phyloP scores from a whole-genome alignment of 2,888 invertebrate genomes.

The Drosophila anomalata region DNA sequence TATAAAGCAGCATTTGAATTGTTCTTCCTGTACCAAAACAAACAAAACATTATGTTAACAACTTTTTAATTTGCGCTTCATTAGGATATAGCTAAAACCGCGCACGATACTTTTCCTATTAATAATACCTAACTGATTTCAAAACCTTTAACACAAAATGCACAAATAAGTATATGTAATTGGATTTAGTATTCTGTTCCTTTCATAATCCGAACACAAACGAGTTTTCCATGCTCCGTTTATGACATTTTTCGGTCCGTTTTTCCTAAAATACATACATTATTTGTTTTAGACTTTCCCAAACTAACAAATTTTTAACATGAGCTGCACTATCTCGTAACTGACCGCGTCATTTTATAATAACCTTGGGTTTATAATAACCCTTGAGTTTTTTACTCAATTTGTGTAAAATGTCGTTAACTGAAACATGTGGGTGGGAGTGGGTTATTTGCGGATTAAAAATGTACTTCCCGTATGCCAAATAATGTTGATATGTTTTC shows the following conservation, averaged over 20 bases:
- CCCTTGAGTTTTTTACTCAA: neutral
- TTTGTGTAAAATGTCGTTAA: neutral
- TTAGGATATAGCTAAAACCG: conserved; percentile 15
- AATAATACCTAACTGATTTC: conserved; percentile 6
- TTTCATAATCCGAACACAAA: conserved; percentile 27
- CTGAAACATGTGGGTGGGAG: conserved; percentile 3
- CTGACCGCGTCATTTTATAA: neutral
- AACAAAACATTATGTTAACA: conserved; percentile 35
- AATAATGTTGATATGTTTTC: conserved; percentile 71
- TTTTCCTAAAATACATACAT: conserved; percentile 15
- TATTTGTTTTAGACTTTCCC: conserved; percentile 26
- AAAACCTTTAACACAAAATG: conserved; percentile 32
- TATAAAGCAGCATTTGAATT: conserved; percentile 57
- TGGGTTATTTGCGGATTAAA: conserved; percentile 13
- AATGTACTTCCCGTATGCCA: conserved; percentile 54
- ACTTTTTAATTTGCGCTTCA: conserved; percentile 34
- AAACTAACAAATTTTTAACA: conserved; percentile 42
- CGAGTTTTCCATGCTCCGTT: conserved; percentile 18
- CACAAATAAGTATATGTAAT: conserved; percentile 30
- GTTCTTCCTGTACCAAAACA: conserved; percentile 59
- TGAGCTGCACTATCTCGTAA: conserved; percentile 17
- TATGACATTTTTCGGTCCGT: conserved; percentile 13
- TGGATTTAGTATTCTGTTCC: conserved; percentile 13
- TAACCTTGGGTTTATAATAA: conserved; percentile 9
- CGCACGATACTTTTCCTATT: conserved; percentile 9